These are phyloP conservation scores for Saccostrea echinata DNA, from an alignment of 1,140 invertebrate species.

Conservation along the genomic window DNA sequence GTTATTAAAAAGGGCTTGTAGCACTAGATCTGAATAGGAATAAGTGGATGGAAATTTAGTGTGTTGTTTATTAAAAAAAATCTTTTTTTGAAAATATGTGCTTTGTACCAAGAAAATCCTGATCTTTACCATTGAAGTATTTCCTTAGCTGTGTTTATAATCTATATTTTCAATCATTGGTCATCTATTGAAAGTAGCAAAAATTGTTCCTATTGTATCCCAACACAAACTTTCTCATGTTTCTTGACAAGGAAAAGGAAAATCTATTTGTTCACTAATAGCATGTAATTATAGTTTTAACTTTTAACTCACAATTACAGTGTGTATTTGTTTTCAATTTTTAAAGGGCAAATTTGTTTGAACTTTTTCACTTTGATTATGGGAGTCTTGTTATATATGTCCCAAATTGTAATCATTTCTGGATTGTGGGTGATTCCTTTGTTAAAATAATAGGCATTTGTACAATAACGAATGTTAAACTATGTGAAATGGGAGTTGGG, in stretches of 20 bases:
- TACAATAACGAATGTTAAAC: background rate
- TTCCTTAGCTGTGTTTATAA: no score
- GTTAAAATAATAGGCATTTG: background rate
- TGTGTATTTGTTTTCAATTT: slow-evolving; percentile 1
- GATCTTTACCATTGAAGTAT: no score
- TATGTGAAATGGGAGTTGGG: slow-evolving; percentile 4
- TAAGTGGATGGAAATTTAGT: no score
- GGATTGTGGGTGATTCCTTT: background rate
- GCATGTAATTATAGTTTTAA: slow-evolving; percentile 26
- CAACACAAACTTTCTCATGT: background rate
- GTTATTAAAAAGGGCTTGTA: no score
- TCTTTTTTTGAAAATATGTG: no score
- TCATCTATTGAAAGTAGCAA: background rate
- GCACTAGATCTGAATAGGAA: no score
- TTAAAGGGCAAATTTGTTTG: slow-evolving; percentile 29
- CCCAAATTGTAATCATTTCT: background rate
- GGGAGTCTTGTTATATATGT: background rate
- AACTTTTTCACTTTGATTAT: slow-evolving; percentile 5
- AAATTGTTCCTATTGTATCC: background rate
- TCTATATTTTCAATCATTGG: no score
- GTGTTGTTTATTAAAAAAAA: no score
- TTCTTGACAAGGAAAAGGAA: background rate
- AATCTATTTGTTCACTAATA: slow-evolving; percentile 11
- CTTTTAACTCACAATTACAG: background rate
- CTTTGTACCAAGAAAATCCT: no score